These are phyloP conservation scores for Pseudomugil tenellus DNA, from an alignment of 2,797 vertebrate species.

Conservation along the genomic window DNA sequence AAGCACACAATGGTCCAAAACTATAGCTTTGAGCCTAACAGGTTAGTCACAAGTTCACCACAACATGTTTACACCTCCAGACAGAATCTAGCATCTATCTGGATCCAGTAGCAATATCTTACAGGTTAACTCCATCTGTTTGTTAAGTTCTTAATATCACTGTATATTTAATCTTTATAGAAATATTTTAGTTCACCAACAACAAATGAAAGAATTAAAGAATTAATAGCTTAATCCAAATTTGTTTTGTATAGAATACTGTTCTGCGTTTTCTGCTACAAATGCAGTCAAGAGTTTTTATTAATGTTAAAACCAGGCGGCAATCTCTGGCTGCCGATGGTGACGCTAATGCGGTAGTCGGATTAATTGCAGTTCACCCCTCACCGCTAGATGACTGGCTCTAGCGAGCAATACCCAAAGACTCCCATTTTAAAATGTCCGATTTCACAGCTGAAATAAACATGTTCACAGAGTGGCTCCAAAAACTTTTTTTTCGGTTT, in stretches of 20 bases:
- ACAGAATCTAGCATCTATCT: too few species aligned
- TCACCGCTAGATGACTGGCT: too few species aligned
- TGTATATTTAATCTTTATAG: neutral
- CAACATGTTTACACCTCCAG: neutral
- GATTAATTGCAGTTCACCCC: too few species aligned
- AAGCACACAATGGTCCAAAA: constrained; percentile 14
- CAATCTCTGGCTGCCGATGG: too few species aligned
- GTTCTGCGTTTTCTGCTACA: neutral
- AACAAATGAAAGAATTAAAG: neutral
- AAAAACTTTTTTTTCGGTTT: too few species aligned
- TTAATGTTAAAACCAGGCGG: neutral
- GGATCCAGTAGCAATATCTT: constrained; percentile 4
- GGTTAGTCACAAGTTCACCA: neutral
- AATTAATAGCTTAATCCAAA: neutral
- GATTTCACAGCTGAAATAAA: too few species aligned
- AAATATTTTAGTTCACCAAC: neutral
- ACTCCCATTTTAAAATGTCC: too few species aligned
- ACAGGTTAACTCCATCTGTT: constrained; percentile 34
- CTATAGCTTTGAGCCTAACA: constrained; percentile 9
- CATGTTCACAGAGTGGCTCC: too few species aligned
- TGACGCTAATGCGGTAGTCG: too few species aligned
- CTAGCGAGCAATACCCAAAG: too few species aligned
- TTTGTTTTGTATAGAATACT: neutral
- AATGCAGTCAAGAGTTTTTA: neutral
- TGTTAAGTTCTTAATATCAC: neutral